Evolutionary conservation across 1,140 invertebrate genomes (phyloP).

Genomic region (Polypedilum pembai): DNA sequence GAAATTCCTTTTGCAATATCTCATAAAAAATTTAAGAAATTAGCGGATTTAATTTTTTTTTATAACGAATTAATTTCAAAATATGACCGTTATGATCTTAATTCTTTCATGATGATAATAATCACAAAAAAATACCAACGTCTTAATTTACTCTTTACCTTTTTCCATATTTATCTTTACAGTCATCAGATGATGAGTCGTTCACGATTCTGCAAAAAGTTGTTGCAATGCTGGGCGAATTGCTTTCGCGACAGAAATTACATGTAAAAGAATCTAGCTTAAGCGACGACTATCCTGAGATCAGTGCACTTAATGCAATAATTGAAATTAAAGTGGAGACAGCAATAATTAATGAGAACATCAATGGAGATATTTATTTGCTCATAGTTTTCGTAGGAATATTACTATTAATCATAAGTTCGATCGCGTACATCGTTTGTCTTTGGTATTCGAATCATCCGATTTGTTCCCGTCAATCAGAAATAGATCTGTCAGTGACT

Average conservation of each 20-base stretch:
- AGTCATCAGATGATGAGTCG: conserved; percentile 46
- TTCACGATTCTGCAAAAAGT: conserved; percentile 53
- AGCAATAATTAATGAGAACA: conserved; percentile 52
- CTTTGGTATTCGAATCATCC: conserved; percentile 15
- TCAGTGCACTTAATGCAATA: conserved; percentile 62
- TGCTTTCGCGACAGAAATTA: conserved; percentile 54
- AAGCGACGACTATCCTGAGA: conserved; percentile 49
- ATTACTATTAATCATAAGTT: conserved; percentile 6
- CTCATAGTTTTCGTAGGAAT: background rate
- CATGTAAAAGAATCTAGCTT: conserved; percentile 36
- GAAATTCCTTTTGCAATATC: background rate
- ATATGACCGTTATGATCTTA: no score
- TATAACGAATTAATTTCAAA: no score
- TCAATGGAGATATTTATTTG: background rate
- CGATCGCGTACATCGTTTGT: background rate
- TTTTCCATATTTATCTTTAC: conserved; percentile 35
- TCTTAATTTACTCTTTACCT: background rate
- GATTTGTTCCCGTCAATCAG: conserved; percentile 35
- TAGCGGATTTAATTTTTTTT: no score
- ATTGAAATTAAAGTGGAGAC: conserved; percentile 73
- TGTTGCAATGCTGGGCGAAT: conserved; percentile 58
- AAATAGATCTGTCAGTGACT: conserved; percentile 48
- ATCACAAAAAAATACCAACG: background rate
- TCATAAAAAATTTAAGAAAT: no score
- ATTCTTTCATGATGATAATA: background rate